A percentile compares a stretch with the other conserved stretches of the same genome.
Evolutionary conservation across 2,888 invertebrate genomes (phyloP).

Genomic region (Dione vanillae): DNA sequence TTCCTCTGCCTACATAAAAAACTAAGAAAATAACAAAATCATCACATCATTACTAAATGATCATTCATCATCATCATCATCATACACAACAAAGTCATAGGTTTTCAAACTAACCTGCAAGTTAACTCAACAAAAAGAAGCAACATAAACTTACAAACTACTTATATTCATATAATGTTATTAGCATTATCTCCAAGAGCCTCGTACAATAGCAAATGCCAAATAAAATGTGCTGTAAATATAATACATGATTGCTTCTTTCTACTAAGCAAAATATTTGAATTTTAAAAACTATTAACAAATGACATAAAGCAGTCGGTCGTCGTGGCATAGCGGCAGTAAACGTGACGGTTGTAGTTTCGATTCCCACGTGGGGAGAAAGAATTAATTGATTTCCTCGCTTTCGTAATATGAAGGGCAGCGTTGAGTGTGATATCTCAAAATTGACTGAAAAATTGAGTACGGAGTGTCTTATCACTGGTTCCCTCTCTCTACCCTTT

Average conservation of each 20-base stretch:
- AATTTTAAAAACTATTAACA: background rate
- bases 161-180: conserved; percentile 28
- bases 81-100: no score
- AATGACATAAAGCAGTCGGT: background rate
- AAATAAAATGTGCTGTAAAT: conserved; percentile 9
- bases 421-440: background rate
- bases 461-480: background rate
- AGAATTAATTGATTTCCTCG: background rate
- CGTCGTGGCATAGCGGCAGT: background rate
- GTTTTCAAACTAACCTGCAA: background rate
- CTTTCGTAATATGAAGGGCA: background rate
- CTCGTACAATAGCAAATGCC: conserved; percentile 24
- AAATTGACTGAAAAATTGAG: background rate
- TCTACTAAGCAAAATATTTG: background rate
- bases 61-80: no score
- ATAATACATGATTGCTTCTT: conserved; percentile 21
- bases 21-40: no score
- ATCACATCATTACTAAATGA: background rate
- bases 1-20: no score
- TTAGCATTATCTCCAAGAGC: conserved; percentile 22
- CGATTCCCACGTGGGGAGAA: background rate
- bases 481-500: no score
- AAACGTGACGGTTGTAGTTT: background rate
- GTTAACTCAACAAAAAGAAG: conserved; percentile 2
- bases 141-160: background rate